Base-by-base conservation (phyloP, 2,888 invertebrate genomes). In the Sabellastarte sp. region DNA sequence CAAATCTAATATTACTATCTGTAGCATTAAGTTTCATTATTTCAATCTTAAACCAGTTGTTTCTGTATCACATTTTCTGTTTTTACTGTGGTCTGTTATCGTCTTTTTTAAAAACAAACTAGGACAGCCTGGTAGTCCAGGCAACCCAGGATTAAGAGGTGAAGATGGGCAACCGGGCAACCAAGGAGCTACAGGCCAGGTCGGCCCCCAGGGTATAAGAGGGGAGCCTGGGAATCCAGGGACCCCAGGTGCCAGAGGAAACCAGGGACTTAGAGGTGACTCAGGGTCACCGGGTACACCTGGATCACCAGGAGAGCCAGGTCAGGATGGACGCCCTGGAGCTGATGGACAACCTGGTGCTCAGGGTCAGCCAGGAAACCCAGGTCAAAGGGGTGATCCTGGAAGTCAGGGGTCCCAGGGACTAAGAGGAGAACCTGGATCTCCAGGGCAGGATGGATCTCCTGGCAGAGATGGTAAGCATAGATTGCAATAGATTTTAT, bases 311-410 rank as follows among this genome's bases (percentile, higher is more conserved):
- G 69, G 69, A 24, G 51, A 60, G 33, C 30, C 61, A 2, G 69
- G 69, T 28, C 52, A 10, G 5, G 28, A 10, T 53, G 53, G 53
- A n/a, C 50, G 51, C 24, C 59, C 3, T 15, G 59, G 59, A 4
- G 10, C 3, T 10, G 15, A 15, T 10, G 60, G 52, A 57, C 26
- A 32, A 61, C 10, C 53, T 20, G 60, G 62, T 28, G 30, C 32
- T 32, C 52, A 30, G 56, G 65, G 68, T 15, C 57, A 41, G 24
- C 57, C 59, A 57, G 67, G 69, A 55, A 52, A 61, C 28, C 20
- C 64, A 57, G 64, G 64, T 20, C 65, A 51, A 60, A 76, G 76
- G 77, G 77, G 53, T 1, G 70, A 3, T 57, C 71, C 20, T 77
- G 79, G 31, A 57, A 41, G 41, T 20, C 10, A 41, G 10, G 63